These are phyloP conservation scores for Tachysurus vachellii DNA, from an alignment of 2,113 vertebrate genomes.

Conservation along the genomic window DNA sequence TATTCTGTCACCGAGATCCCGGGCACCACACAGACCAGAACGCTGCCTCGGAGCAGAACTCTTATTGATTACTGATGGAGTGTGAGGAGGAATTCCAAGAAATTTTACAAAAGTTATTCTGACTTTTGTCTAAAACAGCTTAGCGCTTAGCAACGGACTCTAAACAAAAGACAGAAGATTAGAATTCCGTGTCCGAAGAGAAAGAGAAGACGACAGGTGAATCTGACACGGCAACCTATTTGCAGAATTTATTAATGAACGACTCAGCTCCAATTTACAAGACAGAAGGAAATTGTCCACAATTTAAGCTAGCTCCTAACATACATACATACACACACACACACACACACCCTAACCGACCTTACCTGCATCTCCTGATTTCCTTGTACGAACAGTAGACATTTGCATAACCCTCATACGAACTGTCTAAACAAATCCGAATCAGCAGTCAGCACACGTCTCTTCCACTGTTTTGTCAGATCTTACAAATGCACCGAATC, in stretches of 20 bases:
- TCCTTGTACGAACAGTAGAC: constrained; percentile 52
- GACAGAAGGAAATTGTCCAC: constrained; percentile 54
- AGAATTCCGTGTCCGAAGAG: background rate
- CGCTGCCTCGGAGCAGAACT: background rate
- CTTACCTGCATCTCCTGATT: constrained; percentile 56
- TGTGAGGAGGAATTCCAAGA: background rate
- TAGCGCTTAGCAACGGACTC: background rate
- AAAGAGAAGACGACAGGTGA: constrained; percentile 13
- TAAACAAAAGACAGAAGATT: background rate
- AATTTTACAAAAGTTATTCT: background rate
- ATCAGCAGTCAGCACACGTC: background rate
- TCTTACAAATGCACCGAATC: background rate
- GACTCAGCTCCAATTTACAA: constrained; percentile 71
- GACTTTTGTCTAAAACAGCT: background rate
- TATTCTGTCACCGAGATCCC: background rate
- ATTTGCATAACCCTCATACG: constrained; percentile 66
- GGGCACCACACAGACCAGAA: background rate
- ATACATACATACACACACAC: constrained; percentile 47
- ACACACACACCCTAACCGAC: constrained; percentile 45
- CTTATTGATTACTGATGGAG: background rate
- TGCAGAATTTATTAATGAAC: constrained; percentile 72
- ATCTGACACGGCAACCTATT: constrained; percentile 49
- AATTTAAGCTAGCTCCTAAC: constrained; percentile 53
- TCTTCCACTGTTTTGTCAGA: background rate
- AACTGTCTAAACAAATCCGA: constrained; percentile 25